A percentile compares a stretch with the other conserved stretches of the same genome.
Conservation (phyloP, 1,140 invertebrate genomes). For the Diabrotica virgifera region DNA sequence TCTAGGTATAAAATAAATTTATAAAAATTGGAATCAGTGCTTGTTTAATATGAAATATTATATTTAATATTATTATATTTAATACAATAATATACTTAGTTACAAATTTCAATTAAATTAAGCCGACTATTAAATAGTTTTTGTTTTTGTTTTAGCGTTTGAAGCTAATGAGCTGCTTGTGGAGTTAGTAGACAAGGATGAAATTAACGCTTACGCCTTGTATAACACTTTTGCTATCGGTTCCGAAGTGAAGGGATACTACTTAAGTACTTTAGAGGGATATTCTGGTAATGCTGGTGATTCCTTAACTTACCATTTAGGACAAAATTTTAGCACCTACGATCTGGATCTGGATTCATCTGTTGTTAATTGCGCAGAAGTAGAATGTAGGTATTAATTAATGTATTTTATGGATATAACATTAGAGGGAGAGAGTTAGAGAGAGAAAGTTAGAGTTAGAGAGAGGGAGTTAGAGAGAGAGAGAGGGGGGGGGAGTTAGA, state of each 20-base stretch:
- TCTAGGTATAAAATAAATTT: too few relatives aligned
- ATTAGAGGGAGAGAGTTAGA: background rate
- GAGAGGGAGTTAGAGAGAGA: too few relatives aligned
- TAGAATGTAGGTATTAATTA: conserved; percentile 4
- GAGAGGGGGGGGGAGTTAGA: too few relatives aligned
- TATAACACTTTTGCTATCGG: conserved; percentile 8
- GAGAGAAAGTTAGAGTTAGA: background rate
- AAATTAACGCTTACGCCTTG: conserved; percentile 6
- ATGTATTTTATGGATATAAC: background rate
- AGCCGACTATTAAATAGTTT: too few relatives aligned
- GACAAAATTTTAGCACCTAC: conserved; percentile 10
- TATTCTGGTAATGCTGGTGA: conserved; percentile 14
- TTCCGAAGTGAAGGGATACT: conserved; percentile 8
- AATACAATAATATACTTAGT: too few relatives aligned
- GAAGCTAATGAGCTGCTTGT: conserved; percentile 4
- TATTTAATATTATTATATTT: too few relatives aligned
- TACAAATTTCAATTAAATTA: too few relatives aligned
- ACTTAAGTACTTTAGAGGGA: conserved; percentile 4
- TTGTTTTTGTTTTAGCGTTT: background rate
- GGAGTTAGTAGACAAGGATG: conserved; percentile 4
- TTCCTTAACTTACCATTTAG: background rate
- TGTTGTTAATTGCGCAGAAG: background rate
- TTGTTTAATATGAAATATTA: too few relatives aligned
- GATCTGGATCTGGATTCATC: conserved; percentile 6
- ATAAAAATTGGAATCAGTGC: too few relatives aligned